These are phyloP conservation scores for Linyphia triangularis DNA, from an alignment of 2,888 invertebrate species.

Conservation along the genomic window DNA sequence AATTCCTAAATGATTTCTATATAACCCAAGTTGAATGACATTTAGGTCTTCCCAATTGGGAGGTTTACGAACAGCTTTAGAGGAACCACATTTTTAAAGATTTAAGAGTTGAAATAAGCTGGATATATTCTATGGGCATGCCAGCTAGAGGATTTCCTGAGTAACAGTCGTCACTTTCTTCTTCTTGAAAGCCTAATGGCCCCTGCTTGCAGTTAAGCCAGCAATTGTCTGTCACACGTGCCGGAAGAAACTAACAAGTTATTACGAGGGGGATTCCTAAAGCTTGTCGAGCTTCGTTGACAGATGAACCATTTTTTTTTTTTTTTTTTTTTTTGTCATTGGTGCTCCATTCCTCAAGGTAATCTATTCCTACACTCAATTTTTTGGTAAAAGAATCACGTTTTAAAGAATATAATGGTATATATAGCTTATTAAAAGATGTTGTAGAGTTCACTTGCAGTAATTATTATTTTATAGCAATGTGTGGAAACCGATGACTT, in stretches of 20 bases:
- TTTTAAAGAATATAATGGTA: neutral
- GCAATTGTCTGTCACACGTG: constrained; percentile 15
- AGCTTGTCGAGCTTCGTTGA: constrained; percentile 35
- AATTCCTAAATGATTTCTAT: too few species aligned
- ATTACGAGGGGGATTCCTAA: neutral
- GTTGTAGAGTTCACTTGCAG: neutral
- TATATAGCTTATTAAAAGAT: neutral
- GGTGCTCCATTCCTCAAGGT: neutral
- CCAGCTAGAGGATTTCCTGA: constrained; percentile 25
- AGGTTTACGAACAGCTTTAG: too few species aligned
- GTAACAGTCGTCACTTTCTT: constrained; percentile 25
- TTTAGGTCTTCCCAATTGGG: too few species aligned
- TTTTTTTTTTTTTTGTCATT: neutral
- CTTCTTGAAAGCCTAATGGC: neutral
- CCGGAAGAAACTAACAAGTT: constrained; percentile 15
- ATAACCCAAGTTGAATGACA: too few species aligned
- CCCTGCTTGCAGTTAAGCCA: constrained; percentile 7
- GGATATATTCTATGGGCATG: neutral
- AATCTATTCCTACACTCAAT: neutral
- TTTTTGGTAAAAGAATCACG: neutral
- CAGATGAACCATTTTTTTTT: constrained; percentile 19
- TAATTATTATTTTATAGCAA: too few species aligned
- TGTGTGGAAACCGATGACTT: too few species aligned
- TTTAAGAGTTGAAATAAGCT: neutral
- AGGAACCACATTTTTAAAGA: neutral